These are phyloP conservation scores for Chelmon rostratus DNA, from an alignment of 2,797 vertebrate species.

Conservation along the genomic window DNA sequence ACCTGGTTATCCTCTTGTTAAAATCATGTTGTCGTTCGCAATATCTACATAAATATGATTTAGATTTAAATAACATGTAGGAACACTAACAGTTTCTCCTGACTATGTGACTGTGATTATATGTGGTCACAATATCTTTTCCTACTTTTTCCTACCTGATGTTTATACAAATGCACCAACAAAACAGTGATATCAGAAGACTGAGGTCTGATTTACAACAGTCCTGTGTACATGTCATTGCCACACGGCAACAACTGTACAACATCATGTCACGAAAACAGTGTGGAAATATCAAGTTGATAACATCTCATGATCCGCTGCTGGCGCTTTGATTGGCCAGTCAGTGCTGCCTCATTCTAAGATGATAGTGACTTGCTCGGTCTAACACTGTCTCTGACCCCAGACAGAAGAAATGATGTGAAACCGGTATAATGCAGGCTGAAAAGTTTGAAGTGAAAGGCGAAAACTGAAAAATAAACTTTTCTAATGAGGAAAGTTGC, in stretches of 20 bases:
- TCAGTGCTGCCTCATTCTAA: background rate
- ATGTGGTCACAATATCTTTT: background rate
- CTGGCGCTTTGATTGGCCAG: slow-evolving; percentile 4
- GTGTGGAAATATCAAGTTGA: background rate
- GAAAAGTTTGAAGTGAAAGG: background rate
- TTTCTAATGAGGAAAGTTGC: background rate
- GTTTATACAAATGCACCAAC: background rate
- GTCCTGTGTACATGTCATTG: background rate
- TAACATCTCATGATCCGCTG: background rate
- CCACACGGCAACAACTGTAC: background rate
- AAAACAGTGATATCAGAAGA: background rate
- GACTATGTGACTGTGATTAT: too few relatives aligned
- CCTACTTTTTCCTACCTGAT: background rate
- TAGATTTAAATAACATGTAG: too few relatives aligned
- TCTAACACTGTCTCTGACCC: background rate
- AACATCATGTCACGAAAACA: background rate
- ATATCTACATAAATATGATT: background rate
- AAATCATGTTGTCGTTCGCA: background rate
- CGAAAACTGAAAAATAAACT: background rate
- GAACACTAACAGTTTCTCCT: background rate
- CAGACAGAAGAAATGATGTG: background rate
- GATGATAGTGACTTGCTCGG: background rate
- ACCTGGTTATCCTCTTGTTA: background rate
- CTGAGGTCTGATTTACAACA: background rate
- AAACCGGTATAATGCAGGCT: background rate